phyloP scores from a whole-genome alignment of 2,113 vertebrate genomes.

The Nicator chloris region DNA sequence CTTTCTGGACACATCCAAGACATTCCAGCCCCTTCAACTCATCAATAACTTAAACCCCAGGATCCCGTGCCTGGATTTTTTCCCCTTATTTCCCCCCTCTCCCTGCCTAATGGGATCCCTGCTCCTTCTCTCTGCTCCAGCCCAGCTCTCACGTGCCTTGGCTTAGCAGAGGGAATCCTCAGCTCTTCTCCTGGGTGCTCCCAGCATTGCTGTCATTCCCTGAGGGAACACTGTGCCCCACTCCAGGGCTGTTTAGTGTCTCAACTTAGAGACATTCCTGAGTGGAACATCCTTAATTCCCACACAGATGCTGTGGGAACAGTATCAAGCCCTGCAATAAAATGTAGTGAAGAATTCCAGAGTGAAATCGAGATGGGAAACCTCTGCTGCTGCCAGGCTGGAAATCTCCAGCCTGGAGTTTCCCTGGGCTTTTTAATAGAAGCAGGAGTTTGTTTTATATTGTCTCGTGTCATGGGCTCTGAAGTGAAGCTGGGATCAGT shows the following conservation, averaged over 20 bases:
- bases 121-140: fast-evolving
- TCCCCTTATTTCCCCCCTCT: not conserved
- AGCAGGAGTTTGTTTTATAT: not conserved
- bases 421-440: not conserved
- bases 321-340: not conserved
- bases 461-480: not conserved
- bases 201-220: not conserved
- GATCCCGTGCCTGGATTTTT: not conserved
- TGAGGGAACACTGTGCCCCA: fast-evolving
- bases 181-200: not conserved
- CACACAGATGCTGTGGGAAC: not conserved
- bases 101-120: not conserved
- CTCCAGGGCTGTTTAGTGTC: not conserved
- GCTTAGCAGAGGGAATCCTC: not conserved
- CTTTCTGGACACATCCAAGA: not conserved
- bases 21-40: not conserved
- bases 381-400: not conserved
- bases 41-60: not conserved
- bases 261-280: not conserved
- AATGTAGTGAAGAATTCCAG: slow-evolving; percentile 20
- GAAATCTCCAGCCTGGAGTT: not conserved
- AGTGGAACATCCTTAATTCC: not conserved
- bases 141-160: fast-evolving
- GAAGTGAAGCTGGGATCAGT: not conserved
- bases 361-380: slow-evolving; percentile 51